Evolutionary conservation across 2,113 vertebrate genomes (phyloP).

Genomic region (Panurus biarmicus): DNA sequence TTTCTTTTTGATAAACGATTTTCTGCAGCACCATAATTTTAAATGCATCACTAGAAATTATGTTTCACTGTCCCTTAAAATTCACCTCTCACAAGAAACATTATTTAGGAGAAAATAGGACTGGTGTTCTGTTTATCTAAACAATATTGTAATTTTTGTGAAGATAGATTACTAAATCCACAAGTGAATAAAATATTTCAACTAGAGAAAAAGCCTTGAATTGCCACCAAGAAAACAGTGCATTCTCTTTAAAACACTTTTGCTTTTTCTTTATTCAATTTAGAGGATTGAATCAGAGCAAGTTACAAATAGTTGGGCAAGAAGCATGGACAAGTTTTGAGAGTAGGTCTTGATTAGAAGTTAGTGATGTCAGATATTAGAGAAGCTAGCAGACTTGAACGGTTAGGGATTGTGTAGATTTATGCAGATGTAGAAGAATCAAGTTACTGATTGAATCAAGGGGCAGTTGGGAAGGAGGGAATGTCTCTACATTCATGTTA

Average conservation of each 20-base stretch:
- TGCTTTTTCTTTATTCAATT: not conserved
- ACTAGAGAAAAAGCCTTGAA: not conserved
- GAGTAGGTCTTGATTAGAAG: not conserved
- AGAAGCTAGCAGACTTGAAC: not conserved
- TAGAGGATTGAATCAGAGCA: not conserved
- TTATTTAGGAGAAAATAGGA: not conserved
- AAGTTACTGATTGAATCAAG: not conserved
- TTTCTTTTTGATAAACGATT: not conserved
- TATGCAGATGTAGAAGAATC: not conserved
- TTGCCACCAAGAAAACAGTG: not conserved
- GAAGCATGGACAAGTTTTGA: not conserved
- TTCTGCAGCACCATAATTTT: not conserved
- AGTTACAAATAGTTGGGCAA: not conserved
- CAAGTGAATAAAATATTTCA: not conserved
- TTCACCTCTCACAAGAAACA: not conserved
- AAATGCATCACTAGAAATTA: not conserved
- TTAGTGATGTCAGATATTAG: not conserved
- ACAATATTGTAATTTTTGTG: not conserved
- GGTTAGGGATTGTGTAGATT: not conserved
- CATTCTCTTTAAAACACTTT: not conserved
- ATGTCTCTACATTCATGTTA: not conserved
- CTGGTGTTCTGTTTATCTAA: not conserved
- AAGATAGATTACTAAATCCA: not conserved
- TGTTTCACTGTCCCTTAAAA: not conserved
- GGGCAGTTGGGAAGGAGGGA: fast-evolving